phyloP scores from a whole-genome alignment of 2,113 vertebrate species.

The Channa argus region DNA sequence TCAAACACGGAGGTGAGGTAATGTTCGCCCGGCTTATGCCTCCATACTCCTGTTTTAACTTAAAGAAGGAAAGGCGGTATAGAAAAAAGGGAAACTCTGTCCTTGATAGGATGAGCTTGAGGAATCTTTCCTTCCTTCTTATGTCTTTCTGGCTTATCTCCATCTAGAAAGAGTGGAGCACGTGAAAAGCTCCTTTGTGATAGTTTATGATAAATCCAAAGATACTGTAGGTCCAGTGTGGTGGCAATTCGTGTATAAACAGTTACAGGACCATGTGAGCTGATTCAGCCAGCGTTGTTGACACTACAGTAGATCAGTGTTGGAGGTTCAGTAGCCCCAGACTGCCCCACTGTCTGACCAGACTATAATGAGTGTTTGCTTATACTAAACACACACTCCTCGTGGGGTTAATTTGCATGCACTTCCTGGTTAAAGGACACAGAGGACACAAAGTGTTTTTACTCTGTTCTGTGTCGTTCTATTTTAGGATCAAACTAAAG shows the following conservation, averaged over 20 bases:
- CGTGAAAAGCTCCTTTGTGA: conserved; percentile 83
- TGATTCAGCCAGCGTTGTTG: conserved; percentile 81
- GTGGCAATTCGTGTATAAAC: conserved; percentile 67
- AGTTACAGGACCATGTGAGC: conserved; percentile 67
- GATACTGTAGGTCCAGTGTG: conserved; percentile 72
- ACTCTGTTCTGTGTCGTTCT: conserved; percentile 5
- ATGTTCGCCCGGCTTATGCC: conserved; percentile 83
- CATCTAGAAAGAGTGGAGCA: conserved; percentile 72
- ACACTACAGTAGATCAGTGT: conserved; percentile 78
- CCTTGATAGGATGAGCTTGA: conserved; percentile 58
- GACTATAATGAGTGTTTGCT: conserved; percentile 83
- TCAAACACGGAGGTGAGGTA: conserved; percentile 88
- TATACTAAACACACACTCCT: conserved; percentile 78
- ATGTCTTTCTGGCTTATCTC: conserved; percentile 75
- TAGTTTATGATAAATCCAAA: conserved; percentile 82
- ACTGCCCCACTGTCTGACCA: conserved; percentile 68
- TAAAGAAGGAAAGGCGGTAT: conserved; percentile 65
- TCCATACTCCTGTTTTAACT: conserved; percentile 90
- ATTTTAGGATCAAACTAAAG: conserved; percentile 59
- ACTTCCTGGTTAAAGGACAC: conserved; percentile 80
- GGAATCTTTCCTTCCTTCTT: conserved; percentile 71
- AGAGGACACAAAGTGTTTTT: conserved; percentile 54
- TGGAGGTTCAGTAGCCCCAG: conserved; percentile 72
- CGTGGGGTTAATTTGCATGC: conserved; percentile 76
- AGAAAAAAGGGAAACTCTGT: conserved; percentile 65